Base-by-base conservation (phyloP, 2,888 invertebrate species). In the Deilephila elpenor region DNA sequence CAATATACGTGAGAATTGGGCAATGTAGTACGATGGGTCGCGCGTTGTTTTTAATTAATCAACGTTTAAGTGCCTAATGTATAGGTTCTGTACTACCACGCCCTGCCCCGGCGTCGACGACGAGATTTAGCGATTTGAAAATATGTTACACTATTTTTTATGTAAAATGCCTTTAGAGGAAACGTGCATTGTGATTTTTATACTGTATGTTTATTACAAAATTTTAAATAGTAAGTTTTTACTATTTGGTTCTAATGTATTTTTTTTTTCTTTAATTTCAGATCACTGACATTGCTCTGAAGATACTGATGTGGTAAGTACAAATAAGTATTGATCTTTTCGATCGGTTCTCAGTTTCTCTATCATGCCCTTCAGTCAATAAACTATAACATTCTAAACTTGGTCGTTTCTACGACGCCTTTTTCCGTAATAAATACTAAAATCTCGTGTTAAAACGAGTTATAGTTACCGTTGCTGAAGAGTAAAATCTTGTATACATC, bases 11-110 rank as follows among this genome's bases (percentile, higher is more conserved):
- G n/a, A 56, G 56, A 56, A 37, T 62, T 62, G 19, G 62, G n/a
- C 62, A 34, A 8, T 34, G 60, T 3, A 56, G 62, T n/a, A n/a
- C 37, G 62, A 3, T 14, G 64, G 20, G 64, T 44, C 44, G 20
- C 60, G 60, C 61, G 19, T 61, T 61, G 61, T 64, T 64, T 62
- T 37, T 64, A 64, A 64, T 64, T 64, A 64, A 64, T 64, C 64
- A 64, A 8, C 64, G n/a, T 20, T 64, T 64, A 64, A 64, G 64
- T 64, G 64, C 64, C 44, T 64, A 44, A 64, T 64, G 60, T 60
- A 60, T 60, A 60, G 60, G 44, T 44, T 37, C 37, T 37, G 11
- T 44, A 32, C 29, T 14, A 37, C 64, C 64, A 64, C 64, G 37
- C 64, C 64, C 64, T 64, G 7, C 20, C 20, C 20, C 61, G 61